Percentiles rank a stretch among this genome's conserved stretches.
These are phyloP conservation scores for Ecdyonurus torrentis DNA, from an alignment of 2,888 invertebrate genomes.

Conservation along the genomic window DNA sequence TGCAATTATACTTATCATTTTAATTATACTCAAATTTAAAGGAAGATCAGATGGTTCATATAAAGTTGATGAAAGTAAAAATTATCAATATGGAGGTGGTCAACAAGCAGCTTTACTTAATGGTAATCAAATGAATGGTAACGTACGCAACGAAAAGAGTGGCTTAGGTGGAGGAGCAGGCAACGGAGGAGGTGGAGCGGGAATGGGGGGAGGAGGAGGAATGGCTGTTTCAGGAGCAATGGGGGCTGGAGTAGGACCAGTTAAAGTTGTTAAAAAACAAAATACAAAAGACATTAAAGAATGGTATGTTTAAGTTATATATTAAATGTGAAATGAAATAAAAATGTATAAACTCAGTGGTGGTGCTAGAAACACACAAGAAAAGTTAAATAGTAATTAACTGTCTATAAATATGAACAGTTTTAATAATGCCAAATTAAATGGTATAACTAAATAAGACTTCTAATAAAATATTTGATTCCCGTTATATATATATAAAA, in stretches of 20 bases:
- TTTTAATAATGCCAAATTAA: too few relatives aligned
- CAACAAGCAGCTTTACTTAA: conserved; percentile 35
- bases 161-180: background rate
- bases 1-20: conserved; percentile 74
- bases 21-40: conserved; percentile 77
- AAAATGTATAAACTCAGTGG: conserved; percentile 6
- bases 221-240: conserved; percentile 20
- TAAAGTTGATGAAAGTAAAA: conserved; percentile 77
- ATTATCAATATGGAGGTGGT: conserved; percentile 35
- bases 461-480: background rate
- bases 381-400: conserved; percentile 6
- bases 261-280: conserved; percentile 46
- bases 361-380: conserved; percentile 1
- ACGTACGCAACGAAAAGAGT: conserved; percentile 17
- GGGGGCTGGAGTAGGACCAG: conserved; percentile 22
- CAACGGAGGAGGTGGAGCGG: too few relatives aligned
- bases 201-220: conserved; percentile 20
- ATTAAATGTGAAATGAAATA: too few relatives aligned
- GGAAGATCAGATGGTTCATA: conserved; percentile 76
- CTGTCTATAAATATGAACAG: conserved; percentile 3
- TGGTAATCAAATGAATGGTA: conserved; percentile 15
- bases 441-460: background rate
- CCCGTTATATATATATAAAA: background rate
- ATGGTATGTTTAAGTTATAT: conserved; percentile 69
- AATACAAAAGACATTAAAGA: conserved; percentile 84